Evolutionary conservation across 2,797 vertebrate genomes (phyloP).

Genomic region (Urocyon cinereoargenteus): DNA sequence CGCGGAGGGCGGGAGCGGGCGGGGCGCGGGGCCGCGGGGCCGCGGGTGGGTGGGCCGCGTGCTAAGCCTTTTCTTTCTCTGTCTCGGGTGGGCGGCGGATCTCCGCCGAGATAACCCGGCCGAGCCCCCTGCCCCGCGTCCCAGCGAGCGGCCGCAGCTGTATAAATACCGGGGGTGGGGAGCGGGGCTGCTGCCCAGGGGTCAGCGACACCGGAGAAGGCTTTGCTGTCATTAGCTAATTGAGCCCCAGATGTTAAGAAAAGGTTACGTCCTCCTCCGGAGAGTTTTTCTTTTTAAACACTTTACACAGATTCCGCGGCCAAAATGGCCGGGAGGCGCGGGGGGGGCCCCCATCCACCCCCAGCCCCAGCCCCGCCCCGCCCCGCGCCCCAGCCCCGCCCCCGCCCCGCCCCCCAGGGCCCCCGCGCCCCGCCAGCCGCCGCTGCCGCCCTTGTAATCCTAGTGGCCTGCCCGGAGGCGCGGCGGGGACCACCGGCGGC

Average conservation of each 20-base stretch:
- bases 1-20: background rate
- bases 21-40: background rate
- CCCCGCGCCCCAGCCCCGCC: no score
- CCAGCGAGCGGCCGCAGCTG: constrained; percentile 86
- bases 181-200: constrained; percentile 79
- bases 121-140: constrained; percentile 80
- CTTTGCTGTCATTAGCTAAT: constrained; percentile 92
- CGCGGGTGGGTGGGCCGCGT: background rate
- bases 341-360: background rate
- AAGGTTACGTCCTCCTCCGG: constrained; percentile 91
- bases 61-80: constrained; percentile 59
- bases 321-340: constrained; percentile 49
- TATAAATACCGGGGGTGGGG: constrained; percentile 86
- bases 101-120: constrained; percentile 87
- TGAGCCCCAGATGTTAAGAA: constrained; percentile 91
- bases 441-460: constrained; percentile 65
- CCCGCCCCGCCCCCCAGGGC: background rate
- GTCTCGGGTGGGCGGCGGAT: constrained; percentile 83
- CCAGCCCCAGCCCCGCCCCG: background rate
- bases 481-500: constrained; percentile 79
- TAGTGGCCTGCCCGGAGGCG: constrained; percentile 74
- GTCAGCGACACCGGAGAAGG: constrained; percentile 89
- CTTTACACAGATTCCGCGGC: constrained; percentile 84
- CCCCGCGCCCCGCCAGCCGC: background rate
- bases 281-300: constrained; percentile 90